phyloP scores from a whole-genome alignment of 2,113 vertebrate genomes.

The Cynocephalus volans region DNA sequence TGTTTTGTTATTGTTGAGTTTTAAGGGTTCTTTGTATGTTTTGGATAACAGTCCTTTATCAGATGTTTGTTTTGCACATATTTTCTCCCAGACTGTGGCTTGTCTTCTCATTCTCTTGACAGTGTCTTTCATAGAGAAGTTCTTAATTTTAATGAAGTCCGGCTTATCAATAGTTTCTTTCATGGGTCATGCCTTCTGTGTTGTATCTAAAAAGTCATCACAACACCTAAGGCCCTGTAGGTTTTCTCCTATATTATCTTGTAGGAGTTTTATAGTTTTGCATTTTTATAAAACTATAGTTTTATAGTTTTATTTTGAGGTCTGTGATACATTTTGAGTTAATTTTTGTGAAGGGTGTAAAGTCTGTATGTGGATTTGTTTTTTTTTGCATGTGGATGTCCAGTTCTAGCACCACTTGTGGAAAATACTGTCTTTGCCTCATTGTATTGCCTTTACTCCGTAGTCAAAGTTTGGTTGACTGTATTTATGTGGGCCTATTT shows the following conservation, averaged over 20 bases:
- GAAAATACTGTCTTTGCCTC: neutral
- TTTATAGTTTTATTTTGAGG: neutral
- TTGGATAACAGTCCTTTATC: neutral
- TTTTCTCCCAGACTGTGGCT: neutral
- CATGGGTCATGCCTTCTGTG: neutral
- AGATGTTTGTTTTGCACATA: neutral
- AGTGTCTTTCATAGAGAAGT: neutral
- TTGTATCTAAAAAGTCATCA: neutral
- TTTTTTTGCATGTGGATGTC: neutral
- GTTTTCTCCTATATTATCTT: neutral
- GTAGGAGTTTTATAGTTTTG: neutral
- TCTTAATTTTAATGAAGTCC: neutral
- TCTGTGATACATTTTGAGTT: neutral
- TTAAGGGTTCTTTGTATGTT: neutral
- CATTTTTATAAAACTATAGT: neutral
- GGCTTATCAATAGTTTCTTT: neutral
- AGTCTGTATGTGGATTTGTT: neutral
- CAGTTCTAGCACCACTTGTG: neutral
- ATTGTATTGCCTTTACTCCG: neutral
- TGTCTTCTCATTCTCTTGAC: neutral
- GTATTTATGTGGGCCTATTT: neutral
- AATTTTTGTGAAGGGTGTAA: neutral
- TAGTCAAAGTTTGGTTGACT: neutral
- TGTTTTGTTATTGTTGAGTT: neutral
- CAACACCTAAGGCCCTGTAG: neutral